These are phyloP conservation scores for Hippolais icterina DNA, from an alignment of 2,113 vertebrate species.

Conservation along the genomic window DNA sequence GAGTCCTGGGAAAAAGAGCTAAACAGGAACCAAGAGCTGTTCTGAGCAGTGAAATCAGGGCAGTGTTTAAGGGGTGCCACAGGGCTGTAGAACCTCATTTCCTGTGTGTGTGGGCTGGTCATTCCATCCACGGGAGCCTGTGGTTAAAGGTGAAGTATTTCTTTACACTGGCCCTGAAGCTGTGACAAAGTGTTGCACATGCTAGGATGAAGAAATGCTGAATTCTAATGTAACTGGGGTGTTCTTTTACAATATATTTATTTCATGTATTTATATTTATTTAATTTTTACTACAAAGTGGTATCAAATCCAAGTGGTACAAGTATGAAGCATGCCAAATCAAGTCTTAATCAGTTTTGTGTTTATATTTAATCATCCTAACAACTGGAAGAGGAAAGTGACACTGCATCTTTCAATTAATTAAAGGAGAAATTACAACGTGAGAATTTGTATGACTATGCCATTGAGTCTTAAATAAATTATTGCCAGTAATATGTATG, in stretches of 20 bases:
- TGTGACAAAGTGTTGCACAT: not conserved
- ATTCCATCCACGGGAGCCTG: not conserved
- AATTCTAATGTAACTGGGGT: not conserved
- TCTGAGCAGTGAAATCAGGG: not conserved
- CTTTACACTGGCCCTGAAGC: conserved; percentile 47
- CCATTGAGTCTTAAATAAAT: conserved; percentile 61
- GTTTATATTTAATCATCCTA: conserved; percentile 7
- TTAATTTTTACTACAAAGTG: conserved; percentile 75
- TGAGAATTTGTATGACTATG: conserved; percentile 33
- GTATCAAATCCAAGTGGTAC: conserved; percentile 58
- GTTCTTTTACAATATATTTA: conserved; percentile 75
- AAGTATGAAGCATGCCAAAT: conserved; percentile 56
- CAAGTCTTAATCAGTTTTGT: not conserved
- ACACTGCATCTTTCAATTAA: conserved; percentile 53
- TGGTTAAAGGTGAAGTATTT: conserved; percentile 49
- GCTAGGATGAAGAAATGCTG: conserved; percentile 34
- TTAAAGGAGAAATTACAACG: not conserved
- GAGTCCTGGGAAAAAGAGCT: not conserved
- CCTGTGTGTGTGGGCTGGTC: not conserved
- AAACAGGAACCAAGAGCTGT: not conserved
- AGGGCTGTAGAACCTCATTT: not conserved
- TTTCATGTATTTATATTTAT: conserved; percentile 84
- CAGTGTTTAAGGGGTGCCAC: not conserved
- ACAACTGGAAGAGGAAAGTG: conserved; percentile 58
- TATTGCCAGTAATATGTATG: not conserved